Evolutionary conservation across 1,140 invertebrate species (phyloP).

Genomic region (Conopomorpha cramerella): DNA sequence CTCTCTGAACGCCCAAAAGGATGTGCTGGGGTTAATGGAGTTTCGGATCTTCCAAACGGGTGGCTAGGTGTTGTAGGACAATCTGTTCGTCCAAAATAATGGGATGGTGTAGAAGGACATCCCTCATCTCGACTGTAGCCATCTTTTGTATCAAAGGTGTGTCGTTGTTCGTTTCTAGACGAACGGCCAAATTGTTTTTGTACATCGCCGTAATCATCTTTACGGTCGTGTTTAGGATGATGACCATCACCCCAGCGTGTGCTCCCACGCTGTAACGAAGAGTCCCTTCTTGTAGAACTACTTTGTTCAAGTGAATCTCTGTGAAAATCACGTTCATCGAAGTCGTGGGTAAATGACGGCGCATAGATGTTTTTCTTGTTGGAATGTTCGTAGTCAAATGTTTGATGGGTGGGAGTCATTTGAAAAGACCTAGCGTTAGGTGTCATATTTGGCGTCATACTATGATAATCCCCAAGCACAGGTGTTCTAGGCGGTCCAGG

Average conservation of each 20-base stretch:
- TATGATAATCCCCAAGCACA: conserved; percentile 6
- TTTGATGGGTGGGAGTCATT: conserved; percentile 22
- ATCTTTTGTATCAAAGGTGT: too few species aligned
- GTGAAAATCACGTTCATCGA: too few species aligned
- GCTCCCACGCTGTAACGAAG: too few species aligned
- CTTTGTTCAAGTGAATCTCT: too few species aligned
- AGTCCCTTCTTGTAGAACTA: too few species aligned
- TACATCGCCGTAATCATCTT: too few species aligned
- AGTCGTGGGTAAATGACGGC: too few species aligned
- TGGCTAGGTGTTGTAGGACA: conserved; percentile 13
- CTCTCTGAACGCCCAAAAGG: conserved; percentile 15
- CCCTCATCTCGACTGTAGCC: too few species aligned
- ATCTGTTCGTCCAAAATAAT: conserved; percentile 12
- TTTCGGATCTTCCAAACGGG: conserved; percentile 17
- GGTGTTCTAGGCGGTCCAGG: conserved; percentile 8
- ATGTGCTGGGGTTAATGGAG: conserved; percentile 11
- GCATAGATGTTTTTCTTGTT: conserved; percentile 31
- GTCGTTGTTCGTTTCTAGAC: too few species aligned
- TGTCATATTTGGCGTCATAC: conserved; percentile 12
- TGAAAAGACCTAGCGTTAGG: conserved; percentile 18
- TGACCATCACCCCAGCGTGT: too few species aligned
- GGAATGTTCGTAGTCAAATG: conserved; percentile 22
- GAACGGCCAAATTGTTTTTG: too few species aligned
- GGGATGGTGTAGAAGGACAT: conserved; percentile 12
- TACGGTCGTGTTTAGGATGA: too few species aligned